Conservation (phyloP, 2,113 vertebrate genomes). For the Montifringilla adamsi region DNA sequence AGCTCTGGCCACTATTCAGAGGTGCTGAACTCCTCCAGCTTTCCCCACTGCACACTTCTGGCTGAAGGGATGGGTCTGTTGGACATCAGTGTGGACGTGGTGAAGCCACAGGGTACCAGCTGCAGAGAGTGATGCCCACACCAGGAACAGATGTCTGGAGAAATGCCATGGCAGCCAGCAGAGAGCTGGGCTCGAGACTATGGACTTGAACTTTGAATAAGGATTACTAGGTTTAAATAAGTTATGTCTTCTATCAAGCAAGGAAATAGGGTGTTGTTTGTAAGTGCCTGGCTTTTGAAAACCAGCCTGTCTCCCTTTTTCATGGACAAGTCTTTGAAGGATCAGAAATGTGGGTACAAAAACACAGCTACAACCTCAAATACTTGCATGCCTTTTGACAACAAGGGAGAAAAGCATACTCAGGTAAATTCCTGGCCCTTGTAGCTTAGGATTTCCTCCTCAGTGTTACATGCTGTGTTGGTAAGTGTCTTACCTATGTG, state of each 20-base stretch:
- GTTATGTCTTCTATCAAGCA: not conserved
- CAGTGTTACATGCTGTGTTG: fast-evolving
- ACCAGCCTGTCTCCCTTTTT: not conserved
- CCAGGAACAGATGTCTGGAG: fast-evolving
- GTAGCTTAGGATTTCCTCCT: not conserved
- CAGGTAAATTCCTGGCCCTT: not conserved
- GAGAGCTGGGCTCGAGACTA: not conserved
- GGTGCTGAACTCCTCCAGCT: not conserved
- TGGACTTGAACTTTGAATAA: not conserved
- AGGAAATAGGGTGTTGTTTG: not conserved
- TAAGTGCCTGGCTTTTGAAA: not conserved
- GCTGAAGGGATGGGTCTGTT: fast-evolving
- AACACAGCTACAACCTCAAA: not conserved
- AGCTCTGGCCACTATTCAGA: not conserved
- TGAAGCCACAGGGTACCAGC: not conserved
- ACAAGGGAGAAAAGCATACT: not conserved
- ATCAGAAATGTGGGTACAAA: not conserved
- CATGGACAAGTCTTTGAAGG: not conserved
- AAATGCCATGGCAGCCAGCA: not conserved
- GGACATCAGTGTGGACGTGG: fast-evolving
- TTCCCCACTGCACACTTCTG: not conserved
- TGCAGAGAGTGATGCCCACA: too few relatives aligned
- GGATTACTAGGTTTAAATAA: not conserved
- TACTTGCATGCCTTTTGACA: not conserved
- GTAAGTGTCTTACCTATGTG: too few relatives aligned